A percentile compares a stretch with the other conserved stretches of the same genome.
These are phyloP conservation scores for Lathronympha strigana DNA, from an alignment of 2,888 invertebrate genomes.

Conservation along the genomic window DNA sequence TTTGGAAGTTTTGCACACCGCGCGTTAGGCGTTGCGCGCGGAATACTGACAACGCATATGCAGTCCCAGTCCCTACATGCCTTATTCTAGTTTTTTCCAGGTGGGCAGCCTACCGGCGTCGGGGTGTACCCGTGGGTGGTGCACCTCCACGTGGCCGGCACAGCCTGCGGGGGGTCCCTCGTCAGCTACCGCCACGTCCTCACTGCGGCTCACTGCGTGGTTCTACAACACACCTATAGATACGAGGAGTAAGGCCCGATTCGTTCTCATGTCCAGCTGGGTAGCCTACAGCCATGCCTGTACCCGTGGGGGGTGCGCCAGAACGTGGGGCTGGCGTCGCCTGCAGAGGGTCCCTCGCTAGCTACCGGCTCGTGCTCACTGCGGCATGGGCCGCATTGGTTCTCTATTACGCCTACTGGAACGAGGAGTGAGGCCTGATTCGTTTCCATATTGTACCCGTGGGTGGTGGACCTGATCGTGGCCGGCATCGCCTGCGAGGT, in stretches of 20 bases:
- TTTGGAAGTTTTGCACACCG: no score
- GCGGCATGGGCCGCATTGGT: no score
- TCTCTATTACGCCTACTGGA: no score
- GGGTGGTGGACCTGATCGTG: slow-evolving; percentile 19
- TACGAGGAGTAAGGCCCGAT: slow-evolving; percentile 28
- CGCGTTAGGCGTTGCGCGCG: no score
- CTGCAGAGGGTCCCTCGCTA: no score
- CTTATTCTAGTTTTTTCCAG: slow-evolving; percentile 11
- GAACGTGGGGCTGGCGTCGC: no score
- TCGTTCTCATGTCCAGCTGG: background rate
- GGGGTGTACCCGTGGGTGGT: slow-evolving; percentile 30
- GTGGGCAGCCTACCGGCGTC: slow-evolving; percentile 14
- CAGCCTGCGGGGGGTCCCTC: slow-evolving; percentile 26
- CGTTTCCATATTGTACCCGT: no score
- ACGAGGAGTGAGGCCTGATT: no score
- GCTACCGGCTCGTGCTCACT: no score
- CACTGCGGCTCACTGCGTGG: slow-evolving; percentile 34
- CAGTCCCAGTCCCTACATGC: background rate
- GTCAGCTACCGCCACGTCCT: slow-evolving; percentile 22
- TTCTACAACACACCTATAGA: background rate
- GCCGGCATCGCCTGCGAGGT: slow-evolving; percentile 19
- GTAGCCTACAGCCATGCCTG: background rate
- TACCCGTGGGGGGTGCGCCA: no score
- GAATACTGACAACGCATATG: no score
- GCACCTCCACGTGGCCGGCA: slow-evolving; percentile 6